Base-by-base conservation (phyloP, 2,113 vertebrate genomes). In the Rhipidura dahli region DNA sequence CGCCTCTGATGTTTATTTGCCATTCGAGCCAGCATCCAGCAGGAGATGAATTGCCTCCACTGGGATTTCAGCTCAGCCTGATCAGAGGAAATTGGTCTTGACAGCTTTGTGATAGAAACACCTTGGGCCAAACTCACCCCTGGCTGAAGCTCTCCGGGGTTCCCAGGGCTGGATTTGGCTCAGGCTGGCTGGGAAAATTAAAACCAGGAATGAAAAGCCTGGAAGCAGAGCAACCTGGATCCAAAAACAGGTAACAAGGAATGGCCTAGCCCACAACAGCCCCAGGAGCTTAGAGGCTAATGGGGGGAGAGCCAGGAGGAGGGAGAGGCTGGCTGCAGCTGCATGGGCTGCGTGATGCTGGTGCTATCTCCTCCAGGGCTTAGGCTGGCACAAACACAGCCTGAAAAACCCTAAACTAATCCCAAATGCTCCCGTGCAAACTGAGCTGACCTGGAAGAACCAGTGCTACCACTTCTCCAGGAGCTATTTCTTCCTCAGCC, bases 51-150 rank as follows among this genome's bases (percentile, higher is more conserved):
- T 75, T 87, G 44, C 53, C 40, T 92, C 91, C 13, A 0, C 83
- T 56, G 91, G 81, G 83, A 91, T 87, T 94, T 78, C 60, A 31
- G 1, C 71, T 76, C 37, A 27, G 42, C 27, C 80, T 1, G 12
- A 89, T 87, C 44, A 39, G 83, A 87, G 85, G 69, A 96, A 94
- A 95, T 94, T 53, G 37, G 6, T 54, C 93, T 71, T 95, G 91
- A 94, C 92, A 89, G 83, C 53, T 85, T 64, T 71, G 86, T 64
- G 94, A 94, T 65, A 84, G 73, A 81, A 96, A 64, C 44, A 56
- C 73, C 64, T 68, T 26, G 51, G 72, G 65, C 45, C 69, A 49
- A 73, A 64, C 49, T 85, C 73, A 21, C 11, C 7, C 21, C 50
- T 53, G 56, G 11, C 0, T 50, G 59, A 84, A 81, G 68, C n/a